phyloP scores from a whole-genome alignment of 2,113 vertebrate genomes.

The Notiomystis cincta region DNA sequence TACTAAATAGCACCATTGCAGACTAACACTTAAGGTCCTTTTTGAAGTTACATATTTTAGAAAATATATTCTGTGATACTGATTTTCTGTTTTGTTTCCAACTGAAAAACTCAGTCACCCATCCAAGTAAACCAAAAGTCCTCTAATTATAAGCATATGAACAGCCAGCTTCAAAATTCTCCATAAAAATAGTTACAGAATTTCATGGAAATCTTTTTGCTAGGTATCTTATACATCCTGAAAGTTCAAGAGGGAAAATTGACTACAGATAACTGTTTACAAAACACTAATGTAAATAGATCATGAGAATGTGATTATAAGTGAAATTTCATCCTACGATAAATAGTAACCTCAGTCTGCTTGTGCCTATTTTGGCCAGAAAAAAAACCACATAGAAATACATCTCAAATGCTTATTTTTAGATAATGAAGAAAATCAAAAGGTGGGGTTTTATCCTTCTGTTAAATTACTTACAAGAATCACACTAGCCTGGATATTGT shows the following conservation, averaged over 20 bases:
- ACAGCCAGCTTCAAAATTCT: constrained; percentile 54
- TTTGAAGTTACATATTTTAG: constrained; percentile 2
- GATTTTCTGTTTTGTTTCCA: constrained; percentile 19
- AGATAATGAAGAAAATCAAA: background rate
- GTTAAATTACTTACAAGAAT: background rate
- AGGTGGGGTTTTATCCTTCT: background rate
- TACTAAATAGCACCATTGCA: constrained; percentile 35
- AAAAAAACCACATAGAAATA: background rate
- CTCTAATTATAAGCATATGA: constrained; percentile 50
- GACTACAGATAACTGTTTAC: constrained; percentile 53
- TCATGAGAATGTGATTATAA: constrained; percentile 11
- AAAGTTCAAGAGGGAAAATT: constrained; percentile 68
- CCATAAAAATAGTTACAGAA: constrained; percentile 58
- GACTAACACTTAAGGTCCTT: background rate
- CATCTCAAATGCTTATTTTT: background rate
- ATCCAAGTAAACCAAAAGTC: background rate
- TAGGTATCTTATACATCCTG: constrained; percentile 43
- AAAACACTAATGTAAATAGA: constrained; percentile 59
- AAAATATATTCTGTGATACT: background rate
- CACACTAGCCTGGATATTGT: background rate
- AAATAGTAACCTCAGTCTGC: background rate
- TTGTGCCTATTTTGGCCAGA: background rate
- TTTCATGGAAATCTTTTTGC: constrained; percentile 44
- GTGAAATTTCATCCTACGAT: background rate
- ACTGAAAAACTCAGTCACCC: background rate